Conservation (phyloP, 2,113 vertebrate genomes). For the Muntiacus reevesi region DNA sequence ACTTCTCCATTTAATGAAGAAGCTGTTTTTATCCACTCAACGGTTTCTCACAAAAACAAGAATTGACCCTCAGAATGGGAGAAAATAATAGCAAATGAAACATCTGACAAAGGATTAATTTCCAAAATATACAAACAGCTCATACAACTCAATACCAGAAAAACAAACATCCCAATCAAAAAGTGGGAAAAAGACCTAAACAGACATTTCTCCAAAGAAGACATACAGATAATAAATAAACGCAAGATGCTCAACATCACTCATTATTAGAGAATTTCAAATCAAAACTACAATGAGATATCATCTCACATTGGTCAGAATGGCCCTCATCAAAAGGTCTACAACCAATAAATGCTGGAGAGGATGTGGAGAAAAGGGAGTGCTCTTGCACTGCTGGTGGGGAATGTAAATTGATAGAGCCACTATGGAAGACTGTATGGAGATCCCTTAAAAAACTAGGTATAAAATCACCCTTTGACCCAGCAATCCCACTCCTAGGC, state of each 20-base stretch:
- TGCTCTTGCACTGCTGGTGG: not conserved
- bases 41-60: not conserved
- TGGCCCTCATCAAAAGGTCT: not conserved
- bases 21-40: not conserved
- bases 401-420: not conserved
- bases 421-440: not conserved
- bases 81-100: not conserved
- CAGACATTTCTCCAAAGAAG: not conserved
- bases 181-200: not conserved
- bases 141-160: not conserved
- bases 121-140: not conserved
- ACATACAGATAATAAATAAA: not conserved
- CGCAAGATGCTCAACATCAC: not conserved
- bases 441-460: not conserved
- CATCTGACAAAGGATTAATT: not conserved
- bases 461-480: not conserved
- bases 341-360: not conserved
- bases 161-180: not conserved
- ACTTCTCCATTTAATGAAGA: constrained; percentile 25
- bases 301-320: not conserved
- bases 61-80: not conserved
- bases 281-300: not conserved
- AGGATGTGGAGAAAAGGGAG: not conserved
- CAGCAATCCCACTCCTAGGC: not conserved
- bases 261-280: not conserved